A percentile compares a stretch with the other conserved stretches of the same genome.
Conservation (phyloP, 1,140 invertebrate species). For the Spodoptera litura region DNA sequence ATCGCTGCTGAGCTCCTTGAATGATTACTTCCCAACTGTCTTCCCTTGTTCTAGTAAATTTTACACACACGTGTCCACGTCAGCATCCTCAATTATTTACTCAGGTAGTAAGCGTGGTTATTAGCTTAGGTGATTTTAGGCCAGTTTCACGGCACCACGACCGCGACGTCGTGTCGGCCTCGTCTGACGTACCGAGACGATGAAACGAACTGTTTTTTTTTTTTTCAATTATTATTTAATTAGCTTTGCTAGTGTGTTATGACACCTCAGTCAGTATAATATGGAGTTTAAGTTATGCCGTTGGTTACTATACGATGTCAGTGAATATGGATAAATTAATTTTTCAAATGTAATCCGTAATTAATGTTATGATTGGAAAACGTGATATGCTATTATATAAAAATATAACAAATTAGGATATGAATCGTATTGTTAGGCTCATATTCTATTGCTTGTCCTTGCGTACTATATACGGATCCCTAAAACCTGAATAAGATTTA, state of each 20-base stretch:
- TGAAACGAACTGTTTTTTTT: constrained; percentile 14
- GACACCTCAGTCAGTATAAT: not conserved
- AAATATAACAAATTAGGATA: constrained; percentile 29
- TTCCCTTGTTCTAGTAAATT: constrained; percentile 15
- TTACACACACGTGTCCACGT: constrained; percentile 1
- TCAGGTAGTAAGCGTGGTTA: constrained; percentile 11
- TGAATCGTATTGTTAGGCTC: not conserved
- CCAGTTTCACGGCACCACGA: no score
- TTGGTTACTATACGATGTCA: not conserved
- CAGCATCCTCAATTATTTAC: not conserved
- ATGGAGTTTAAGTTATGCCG: not conserved
- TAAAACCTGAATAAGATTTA: no score
- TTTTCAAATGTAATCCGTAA: constrained; percentile 8
- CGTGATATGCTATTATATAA: constrained; percentile 29
- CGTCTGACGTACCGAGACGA: no score
- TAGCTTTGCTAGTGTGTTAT: constrained; percentile 37
- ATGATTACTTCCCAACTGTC: not conserved
- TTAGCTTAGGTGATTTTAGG: constrained; percentile 32
- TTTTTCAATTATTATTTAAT: constrained; percentile 25
- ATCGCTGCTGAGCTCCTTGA: no score
- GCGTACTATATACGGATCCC: no score
- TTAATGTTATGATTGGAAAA: constrained; percentile 13
- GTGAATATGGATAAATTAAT: not conserved
- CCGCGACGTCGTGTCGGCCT: no score
- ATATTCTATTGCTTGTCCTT: not conserved